A percentile compares a stretch with the other conserved stretches of the same genome.
These are phyloP conservation scores for Spinus pinus DNA, from an alignment of 2,797 vertebrate genomes.

Conservation along the genomic window DNA sequence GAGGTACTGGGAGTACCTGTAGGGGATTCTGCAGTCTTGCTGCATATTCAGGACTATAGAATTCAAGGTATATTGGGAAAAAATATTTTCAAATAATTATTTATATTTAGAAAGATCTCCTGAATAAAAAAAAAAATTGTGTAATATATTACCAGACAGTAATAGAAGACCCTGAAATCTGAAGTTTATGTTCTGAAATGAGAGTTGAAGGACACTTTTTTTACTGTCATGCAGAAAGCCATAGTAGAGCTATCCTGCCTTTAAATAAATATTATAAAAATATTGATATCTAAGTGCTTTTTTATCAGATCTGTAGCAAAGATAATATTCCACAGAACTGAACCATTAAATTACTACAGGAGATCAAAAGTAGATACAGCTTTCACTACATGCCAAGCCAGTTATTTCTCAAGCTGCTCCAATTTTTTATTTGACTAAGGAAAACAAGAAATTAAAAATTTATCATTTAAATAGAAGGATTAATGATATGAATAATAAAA, in stretches of 20 bases:
- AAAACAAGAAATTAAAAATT: background rate
- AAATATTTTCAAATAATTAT: background rate
- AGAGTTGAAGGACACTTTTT: background rate
- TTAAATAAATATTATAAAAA: background rate
- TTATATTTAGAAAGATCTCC: background rate
- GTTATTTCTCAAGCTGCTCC: background rate
- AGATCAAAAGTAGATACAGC: background rate
- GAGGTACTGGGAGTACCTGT: background rate
- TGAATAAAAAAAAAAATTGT: background rate
- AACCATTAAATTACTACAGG: background rate
- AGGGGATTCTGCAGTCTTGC: background rate
- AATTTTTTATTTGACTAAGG: background rate
- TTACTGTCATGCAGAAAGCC: background rate
- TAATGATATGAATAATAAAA: background rate
- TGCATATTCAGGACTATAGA: too few species aligned
- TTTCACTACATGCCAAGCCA: background rate
- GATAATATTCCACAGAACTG: background rate
- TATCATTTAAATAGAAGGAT: background rate
- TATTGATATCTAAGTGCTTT: background rate
- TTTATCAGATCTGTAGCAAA: background rate
- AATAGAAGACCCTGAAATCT: background rate
- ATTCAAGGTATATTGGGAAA: background rate
- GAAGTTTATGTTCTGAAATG: background rate
- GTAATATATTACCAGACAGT: background rate
- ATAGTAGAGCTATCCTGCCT: background rate